Conservation (phyloP, 2,113 vertebrate species). For the Pangasianodon gigas region DNA sequence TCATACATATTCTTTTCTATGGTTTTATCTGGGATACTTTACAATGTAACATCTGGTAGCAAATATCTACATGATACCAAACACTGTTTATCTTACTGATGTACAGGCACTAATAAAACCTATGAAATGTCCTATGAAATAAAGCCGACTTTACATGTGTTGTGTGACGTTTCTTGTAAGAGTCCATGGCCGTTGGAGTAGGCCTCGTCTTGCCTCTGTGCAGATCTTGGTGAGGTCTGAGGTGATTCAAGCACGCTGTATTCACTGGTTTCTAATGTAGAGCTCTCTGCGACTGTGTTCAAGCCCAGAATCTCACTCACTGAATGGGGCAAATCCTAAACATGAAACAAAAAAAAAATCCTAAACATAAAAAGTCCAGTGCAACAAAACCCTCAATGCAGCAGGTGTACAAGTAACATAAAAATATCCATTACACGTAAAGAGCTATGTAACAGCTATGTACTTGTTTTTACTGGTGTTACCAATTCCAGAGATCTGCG, state of each 20-base stretch:
- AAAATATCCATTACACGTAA: neutral
- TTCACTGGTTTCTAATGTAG: slow-evolving; percentile 69
- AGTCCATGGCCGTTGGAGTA: slow-evolving; percentile 74
- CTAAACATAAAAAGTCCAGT: neutral
- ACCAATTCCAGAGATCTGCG: neutral
- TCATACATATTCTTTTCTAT: slow-evolving; percentile 41
- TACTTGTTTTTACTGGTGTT: neutral
- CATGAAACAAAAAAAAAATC: neutral
- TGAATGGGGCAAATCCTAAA: slow-evolving; percentile 84
- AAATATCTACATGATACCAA: slow-evolving; percentile 66
- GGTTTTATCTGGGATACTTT: slow-evolving; percentile 23
- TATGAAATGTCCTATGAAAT: slow-evolving; percentile 66
- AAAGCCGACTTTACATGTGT: slow-evolving; percentile 71
- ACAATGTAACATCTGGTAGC: slow-evolving; percentile 50
- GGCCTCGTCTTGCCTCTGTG: slow-evolving; percentile 58
- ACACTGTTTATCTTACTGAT: slow-evolving; percentile 66
- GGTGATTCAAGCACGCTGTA: slow-evolving; percentile 65
- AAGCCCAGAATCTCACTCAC: slow-evolving; percentile 83
- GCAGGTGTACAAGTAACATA: neutral
- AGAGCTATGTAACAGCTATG: neutral
- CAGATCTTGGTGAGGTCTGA: slow-evolving; percentile 35
- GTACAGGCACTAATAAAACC: slow-evolving; percentile 53
- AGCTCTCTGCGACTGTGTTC: slow-evolving; percentile 62
- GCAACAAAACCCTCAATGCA: neutral
- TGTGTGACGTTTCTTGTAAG: slow-evolving; percentile 60